Evolutionary conservation across 2,797 vertebrate genomes (phyloP), one percentile per base, ranked within the genome.

Genomic region (Danio kyathit): DNA sequence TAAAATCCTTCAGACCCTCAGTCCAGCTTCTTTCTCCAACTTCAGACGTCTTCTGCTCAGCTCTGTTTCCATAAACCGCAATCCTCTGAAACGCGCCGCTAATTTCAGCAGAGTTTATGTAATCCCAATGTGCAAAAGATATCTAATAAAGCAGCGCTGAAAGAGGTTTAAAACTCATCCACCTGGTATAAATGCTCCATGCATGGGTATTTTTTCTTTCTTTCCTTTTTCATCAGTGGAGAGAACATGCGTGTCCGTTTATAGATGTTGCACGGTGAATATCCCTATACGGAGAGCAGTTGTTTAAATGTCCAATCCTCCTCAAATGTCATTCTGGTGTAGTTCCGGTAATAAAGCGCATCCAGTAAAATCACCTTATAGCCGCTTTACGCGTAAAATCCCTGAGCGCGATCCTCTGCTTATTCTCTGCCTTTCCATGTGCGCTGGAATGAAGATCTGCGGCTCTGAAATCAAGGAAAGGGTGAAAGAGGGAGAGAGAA

Each of bases 341-440:
- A 84, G 90, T 92, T 92, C 90, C 91, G 80, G 29, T 64, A 54
- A 52, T 74, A 64, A 67, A 40, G 83, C 86, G 40, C 70, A 81
- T 81, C 17, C 90, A 63, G 48, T 89, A 71, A 74, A 87, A 81
- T 84, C 83, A 82, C 87, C 65, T 84, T 84, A 76, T 41, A 48
- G 56, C 76, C 51, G 46, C 88, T 90, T 82, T 74, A 70, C 64
- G 81, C 78, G 85, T 86, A 56, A 82, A 84, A 81, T 93, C 94
- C 93, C 92, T 94, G 93, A 93, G 92, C 91, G 89, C 90, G 70
- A 87, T 89, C 57, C 91, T 88, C 79, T 86, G 76, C 87, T 82
- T 72, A 85, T 89, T 88, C 87, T 88, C 40, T 57, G 61, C 51
- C 89, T 92, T 90, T 89, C 88, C 87, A 90, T 85, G 88, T 91